Percentiles rank a stretch among this genome's conserved stretches.
Conservation (phyloP, 1,140 invertebrate genomes). For the Rhagoletis zephyria region DNA sequence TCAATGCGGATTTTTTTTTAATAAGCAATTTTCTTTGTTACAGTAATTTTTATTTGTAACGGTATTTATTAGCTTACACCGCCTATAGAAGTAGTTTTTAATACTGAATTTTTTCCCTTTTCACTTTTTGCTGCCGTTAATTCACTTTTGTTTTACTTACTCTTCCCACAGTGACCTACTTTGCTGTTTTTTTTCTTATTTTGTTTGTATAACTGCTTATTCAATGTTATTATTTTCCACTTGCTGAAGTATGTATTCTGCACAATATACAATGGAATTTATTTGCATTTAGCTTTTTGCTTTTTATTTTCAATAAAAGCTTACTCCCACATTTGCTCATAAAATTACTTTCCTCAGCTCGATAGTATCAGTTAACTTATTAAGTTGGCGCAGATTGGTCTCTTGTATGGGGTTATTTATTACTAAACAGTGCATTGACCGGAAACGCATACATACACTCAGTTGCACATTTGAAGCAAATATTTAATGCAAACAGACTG, state of each 20-base stretch:
- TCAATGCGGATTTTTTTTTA: neutral
- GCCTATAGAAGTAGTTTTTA: neutral
- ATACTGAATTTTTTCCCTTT: neutral
- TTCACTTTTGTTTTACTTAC: neutral
- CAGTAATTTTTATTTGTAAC: neutral
- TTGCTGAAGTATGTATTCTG: neutral
- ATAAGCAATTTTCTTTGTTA: neutral
- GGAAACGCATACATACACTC: neutral
- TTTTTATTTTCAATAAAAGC: neutral
- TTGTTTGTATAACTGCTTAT: neutral
- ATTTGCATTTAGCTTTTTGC: neutral
- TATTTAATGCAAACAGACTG: neutral
- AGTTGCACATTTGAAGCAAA: neutral
- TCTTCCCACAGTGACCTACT: neutral
- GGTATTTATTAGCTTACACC: neutral
- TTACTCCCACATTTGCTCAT: neutral
- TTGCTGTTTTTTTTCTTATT: neutral
- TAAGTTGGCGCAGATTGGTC: neutral
- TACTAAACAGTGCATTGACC: neutral
- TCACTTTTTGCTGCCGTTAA: neutral
- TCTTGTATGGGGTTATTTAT: too few relatives aligned
- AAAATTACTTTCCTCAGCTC: too few relatives aligned
- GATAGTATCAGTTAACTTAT: neutral
- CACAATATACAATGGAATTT: neutral
- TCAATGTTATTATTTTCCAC: neutral